phyloP scores from a whole-genome alignment of 2,888 invertebrate species.

The Lissocephala sabroskyi region DNA sequence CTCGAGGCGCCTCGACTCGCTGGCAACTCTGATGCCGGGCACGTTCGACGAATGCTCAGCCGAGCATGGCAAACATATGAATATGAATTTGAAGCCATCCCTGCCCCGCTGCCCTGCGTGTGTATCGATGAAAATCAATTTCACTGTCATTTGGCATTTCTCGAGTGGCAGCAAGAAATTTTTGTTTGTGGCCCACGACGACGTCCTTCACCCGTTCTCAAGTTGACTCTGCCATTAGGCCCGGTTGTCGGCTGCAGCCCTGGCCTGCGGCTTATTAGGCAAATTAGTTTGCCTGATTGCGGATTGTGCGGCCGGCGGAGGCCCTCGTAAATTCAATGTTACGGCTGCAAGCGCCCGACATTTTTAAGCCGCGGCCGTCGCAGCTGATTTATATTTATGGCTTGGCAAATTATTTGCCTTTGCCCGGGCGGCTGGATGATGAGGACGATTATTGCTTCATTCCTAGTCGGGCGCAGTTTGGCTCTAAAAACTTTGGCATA shows the following conservation, averaged over 20 bases:
- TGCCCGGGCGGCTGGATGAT: conserved; percentile 26
- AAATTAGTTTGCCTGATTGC: conserved; percentile 39
- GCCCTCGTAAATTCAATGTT: conserved; percentile 23
- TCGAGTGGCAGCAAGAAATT: conserved; percentile 15
- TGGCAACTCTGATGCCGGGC: conserved; percentile 12
- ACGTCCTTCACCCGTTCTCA: conserved; percentile 14
- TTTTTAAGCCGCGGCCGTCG: conserved; percentile 14
- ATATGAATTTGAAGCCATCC: conserved; percentile 38
- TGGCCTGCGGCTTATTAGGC: conserved; percentile 27
- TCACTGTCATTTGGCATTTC: conserved; percentile 27
- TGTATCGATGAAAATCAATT: conserved; percentile 32
- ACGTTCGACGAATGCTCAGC: conserved; percentile 22
- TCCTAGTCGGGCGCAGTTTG: not conserved
- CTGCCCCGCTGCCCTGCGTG: not conserved
- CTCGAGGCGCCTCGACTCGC: conserved; percentile 2
- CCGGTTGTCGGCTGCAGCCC: conserved; percentile 1
- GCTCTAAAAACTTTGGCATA: conserved; percentile 20
- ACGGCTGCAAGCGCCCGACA: conserved; percentile 19
- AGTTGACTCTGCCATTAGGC: conserved; percentile 21
- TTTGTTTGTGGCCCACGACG: conserved; percentile 16
- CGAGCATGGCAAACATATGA: conserved; percentile 29
- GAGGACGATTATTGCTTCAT: conserved; percentile 35
- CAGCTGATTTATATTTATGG: conserved; percentile 51
- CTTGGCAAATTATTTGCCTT: conserved; percentile 35
- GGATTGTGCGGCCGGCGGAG: conserved; percentile 11